These are phyloP conservation scores for Drosophila neocordata DNA, from an alignment of 1,140 invertebrate species.

Conservation along the genomic window DNA sequence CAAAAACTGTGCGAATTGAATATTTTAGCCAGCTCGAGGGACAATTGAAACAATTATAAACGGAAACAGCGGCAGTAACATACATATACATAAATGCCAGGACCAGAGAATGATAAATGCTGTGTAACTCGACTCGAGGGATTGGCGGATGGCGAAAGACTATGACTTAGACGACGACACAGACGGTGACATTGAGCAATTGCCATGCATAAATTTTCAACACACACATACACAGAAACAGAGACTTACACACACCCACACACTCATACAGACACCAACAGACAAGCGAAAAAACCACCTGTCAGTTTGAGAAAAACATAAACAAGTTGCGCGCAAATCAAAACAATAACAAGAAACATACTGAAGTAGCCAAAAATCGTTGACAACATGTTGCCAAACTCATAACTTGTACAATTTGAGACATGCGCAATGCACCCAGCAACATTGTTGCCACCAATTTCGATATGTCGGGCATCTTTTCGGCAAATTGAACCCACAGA, in stretches of 20 bases:
- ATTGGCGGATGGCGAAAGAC: conserved; percentile 27
- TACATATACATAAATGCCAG: conserved; percentile 42
- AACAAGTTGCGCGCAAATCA: conserved; percentile 63
- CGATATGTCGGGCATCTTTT: conserved; percentile 42
- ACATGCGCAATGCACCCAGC: conserved; percentile 33
- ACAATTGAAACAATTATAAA: conserved; percentile 51
- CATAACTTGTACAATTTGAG: background rate
- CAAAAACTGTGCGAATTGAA: conserved; percentile 47
- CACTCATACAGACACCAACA: conserved; percentile 14
- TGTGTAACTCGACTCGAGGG: conserved; percentile 2
- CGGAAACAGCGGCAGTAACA: conserved; percentile 12
- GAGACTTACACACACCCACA: conserved; percentile 8
- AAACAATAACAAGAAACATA: conserved; percentile 42
- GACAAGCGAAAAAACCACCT: conserved; percentile 40
- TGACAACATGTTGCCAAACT: conserved; percentile 40
- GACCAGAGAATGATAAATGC: conserved; percentile 56
- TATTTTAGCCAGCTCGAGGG: conserved; percentile 17
- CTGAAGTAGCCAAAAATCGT: background rate
- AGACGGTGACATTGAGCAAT: conserved; percentile 72
- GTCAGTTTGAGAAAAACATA: conserved; percentile 61
- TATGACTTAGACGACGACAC: conserved; percentile 16
- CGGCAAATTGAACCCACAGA: conserved; percentile 16
- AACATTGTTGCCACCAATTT: conserved; percentile 38
- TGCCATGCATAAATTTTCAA: conserved; percentile 70
- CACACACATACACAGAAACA: conserved; percentile 22